Percentiles rank a stretch among this genome's conserved stretches.
Evolutionary conservation across 2,888 invertebrate genomes (phyloP).

Genomic region (Drosophila subsilvestris): DNA sequence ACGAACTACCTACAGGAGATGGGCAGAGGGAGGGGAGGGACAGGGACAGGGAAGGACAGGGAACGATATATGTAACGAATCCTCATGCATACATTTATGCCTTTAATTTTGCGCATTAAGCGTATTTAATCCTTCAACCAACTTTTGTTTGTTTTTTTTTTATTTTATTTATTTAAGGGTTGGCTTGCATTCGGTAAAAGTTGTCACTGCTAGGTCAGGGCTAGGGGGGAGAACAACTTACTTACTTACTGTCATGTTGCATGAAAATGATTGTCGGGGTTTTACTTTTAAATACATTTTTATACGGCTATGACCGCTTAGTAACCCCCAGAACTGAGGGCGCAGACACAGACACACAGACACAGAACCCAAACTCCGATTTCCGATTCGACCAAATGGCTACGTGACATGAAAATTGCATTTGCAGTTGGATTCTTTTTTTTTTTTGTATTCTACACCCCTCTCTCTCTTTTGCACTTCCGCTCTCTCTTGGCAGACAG

Average conservation of each 20-base stretch:
- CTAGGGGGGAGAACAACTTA: constrained; percentile 35
- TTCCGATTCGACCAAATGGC: constrained; percentile 48
- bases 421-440: constrained; percentile 37
- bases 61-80: constrained; percentile 1
- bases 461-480: constrained; percentile 17
- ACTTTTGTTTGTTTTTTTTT: constrained; percentile 19
- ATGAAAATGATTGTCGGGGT: constrained; percentile 72
- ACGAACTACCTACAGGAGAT: constrained; percentile 14
- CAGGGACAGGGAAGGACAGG: not conserved
- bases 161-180: constrained; percentile 21
- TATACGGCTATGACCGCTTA: constrained; percentile 59
- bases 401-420: constrained; percentile 76
- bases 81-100: constrained; percentile 56
- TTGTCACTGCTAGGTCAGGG: constrained; percentile 14
- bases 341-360: not conserved
- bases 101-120: constrained; percentile 78
- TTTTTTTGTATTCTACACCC: not conserved
- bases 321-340: constrained; percentile 28
- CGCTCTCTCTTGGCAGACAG: constrained; percentile 45
- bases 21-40: not conserved
- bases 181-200: constrained; percentile 32
- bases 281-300: constrained; percentile 68
- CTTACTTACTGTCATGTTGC: constrained; percentile 77
- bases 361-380: constrained; percentile 15
- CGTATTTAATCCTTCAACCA: constrained; percentile 71